These are phyloP conservation scores for Bradypus variegatus DNA, from an alignment of 2,797 vertebrate genomes.

Conservation along the genomic window DNA sequence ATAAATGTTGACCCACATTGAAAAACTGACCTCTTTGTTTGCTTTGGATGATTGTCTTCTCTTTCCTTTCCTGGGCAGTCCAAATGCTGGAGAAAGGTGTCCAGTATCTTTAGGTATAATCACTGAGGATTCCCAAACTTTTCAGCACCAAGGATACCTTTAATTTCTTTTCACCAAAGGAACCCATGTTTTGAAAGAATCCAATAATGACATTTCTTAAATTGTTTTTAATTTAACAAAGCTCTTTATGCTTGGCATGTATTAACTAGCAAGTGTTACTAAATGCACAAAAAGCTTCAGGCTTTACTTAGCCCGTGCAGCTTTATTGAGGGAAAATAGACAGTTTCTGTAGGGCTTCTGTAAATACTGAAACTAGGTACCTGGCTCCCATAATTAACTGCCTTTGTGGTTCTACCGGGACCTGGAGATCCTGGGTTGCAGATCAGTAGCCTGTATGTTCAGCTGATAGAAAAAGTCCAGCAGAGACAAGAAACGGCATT, in stretches of 20 bases:
- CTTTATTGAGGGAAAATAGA: not conserved
- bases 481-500: not conserved
- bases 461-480: not conserved
- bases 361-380: not conserved
- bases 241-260: not conserved
- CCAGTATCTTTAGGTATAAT: not conserved
- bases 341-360: not conserved
- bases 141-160: not conserved
- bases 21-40: not conserved
- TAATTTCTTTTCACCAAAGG: not conserved
- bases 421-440: not conserved
- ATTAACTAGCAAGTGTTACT: not conserved
- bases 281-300: not conserved
- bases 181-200: conserved; percentile 1
- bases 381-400: not conserved
- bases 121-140: not conserved
- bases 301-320: not conserved
- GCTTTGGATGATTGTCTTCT: not conserved
- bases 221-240: not conserved
- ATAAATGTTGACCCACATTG: not conserved
- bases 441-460: not conserved
- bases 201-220: not conserved
- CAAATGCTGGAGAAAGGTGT: not conserved
- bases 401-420: not conserved
- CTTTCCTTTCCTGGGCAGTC: not conserved